Evolutionary conservation across 1,140 invertebrate species (phyloP), one percentile per base, ranked within the genome.

Genomic region (Trypoxylus dichotomus): DNA sequence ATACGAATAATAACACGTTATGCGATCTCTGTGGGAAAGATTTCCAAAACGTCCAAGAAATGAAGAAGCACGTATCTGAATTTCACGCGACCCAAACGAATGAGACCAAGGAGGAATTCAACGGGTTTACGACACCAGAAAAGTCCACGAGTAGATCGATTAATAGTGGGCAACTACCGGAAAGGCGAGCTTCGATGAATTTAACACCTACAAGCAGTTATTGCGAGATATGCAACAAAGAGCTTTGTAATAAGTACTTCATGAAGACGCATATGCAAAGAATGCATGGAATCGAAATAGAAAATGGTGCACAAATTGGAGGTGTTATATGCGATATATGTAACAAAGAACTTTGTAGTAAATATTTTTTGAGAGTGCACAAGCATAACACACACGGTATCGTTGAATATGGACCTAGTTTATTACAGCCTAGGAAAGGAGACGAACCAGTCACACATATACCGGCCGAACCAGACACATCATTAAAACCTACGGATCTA

Each of bases 251-350:
- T 88, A 99, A 99, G 86, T 99, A 99, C 84, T 99, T 99, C 85
- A 97, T 99, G 93, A 97, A 98, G 85, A 99, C 97, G 0, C 98
- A 99, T 88, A 99, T 99, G 96, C 94, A 99, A 82, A 94, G 98
- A 85, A 98, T 99, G 95, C 98, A 99, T 86, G 97, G 97, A 15
- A 98, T 99, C 77, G 96, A 97, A 84, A 94, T 98, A 54, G 96
- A 97, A 86, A 95, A 94, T 83, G 95, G 94, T 0, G 93, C 95
- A 0, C 95, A 96, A 85, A 93, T 97, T 15, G 96, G 95, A 6
- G 96, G 96, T 3, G 96, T 98, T 0, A 94, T 96, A 7, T 98
- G 97, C 88, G 97, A 98, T 85, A 95, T 98, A 77, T 99, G 97
- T 85, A 95, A 98, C 86, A 99, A 99, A 86, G 97, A 98, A 88